Percentiles rank a stretch among this genome's conserved stretches.
phyloP scores from a whole-genome alignment of 2,888 invertebrate genomes.

The Drosophila setosimentum region DNA sequence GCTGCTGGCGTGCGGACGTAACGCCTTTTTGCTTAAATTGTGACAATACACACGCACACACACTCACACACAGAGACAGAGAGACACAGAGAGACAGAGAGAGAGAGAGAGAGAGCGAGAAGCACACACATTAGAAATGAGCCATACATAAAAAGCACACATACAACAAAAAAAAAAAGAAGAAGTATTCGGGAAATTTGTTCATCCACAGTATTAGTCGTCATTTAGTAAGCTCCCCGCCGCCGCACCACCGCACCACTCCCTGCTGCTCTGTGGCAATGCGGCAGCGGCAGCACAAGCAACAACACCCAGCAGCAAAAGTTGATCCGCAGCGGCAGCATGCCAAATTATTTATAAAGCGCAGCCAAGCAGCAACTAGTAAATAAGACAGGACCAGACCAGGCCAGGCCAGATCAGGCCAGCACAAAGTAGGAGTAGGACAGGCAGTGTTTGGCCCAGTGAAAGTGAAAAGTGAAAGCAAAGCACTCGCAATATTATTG shows the following conservation, averaged over 20 bases:
- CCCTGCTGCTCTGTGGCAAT: conserved; percentile 24
- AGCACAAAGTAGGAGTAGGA: background rate
- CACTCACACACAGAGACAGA: background rate
- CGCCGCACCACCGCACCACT: background rate
- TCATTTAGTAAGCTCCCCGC: background rate
- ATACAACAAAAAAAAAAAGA: background rate
- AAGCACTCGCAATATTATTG: conserved; percentile 22
- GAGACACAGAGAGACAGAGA: background rate
- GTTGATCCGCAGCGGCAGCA: conserved; percentile 61
- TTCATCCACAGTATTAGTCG: background rate
- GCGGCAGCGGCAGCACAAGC: conserved; percentile 10
- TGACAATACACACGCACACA: conserved; percentile 10
- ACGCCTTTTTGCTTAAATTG: conserved; percentile 26
- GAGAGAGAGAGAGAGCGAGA: background rate
- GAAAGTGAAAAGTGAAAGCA: conserved; percentile 46
- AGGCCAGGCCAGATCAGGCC: background rate
- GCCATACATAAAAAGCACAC: background rate
- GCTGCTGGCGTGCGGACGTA: conserved; percentile 68
- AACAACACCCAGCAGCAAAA: conserved; percentile 26
- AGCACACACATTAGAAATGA: background rate
- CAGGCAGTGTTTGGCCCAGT: conserved; percentile 16
- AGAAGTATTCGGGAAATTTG: background rate
- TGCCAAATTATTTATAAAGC: conserved; percentile 69
- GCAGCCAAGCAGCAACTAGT: conserved; percentile 69
- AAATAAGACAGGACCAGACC: conserved; percentile 43